These are phyloP conservation scores for Hydropsyche betteni DNA, from an alignment of 2,888 invertebrate species.

Conservation along the genomic window DNA sequence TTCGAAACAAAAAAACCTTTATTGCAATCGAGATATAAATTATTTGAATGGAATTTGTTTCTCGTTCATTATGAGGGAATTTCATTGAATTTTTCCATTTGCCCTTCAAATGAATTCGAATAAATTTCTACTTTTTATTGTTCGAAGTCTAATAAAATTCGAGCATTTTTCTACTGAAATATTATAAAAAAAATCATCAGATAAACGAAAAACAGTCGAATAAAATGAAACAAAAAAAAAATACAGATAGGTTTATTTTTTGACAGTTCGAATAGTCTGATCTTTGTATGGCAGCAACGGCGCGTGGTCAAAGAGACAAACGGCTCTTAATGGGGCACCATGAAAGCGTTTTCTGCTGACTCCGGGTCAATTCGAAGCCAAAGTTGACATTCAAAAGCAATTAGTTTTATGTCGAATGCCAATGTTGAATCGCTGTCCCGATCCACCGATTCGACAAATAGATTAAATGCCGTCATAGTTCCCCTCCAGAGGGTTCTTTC, in stretches of 20 bases:
- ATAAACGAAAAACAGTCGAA: no score
- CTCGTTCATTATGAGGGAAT: no score
- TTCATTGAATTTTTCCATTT: no score
- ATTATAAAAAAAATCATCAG: no score
- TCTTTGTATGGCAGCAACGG: background rate
- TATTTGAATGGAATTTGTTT: no score
- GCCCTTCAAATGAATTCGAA: no score
- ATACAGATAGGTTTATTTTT: background rate
- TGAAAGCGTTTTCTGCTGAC: slow-evolving; percentile 27
- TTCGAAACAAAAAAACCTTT: no score
- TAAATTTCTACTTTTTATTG: no score
- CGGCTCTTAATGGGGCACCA: slow-evolving; percentile 21
- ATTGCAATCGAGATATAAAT: no score
- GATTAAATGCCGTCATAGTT: background rate
- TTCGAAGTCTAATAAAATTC: no score
- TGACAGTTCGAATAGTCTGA: background rate
- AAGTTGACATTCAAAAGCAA: slow-evolving; percentile 35
- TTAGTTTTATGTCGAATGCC: slow-evolving; percentile 32
- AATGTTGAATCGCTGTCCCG: slow-evolving; percentile 7
- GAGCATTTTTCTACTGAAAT: no score
- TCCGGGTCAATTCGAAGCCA: slow-evolving; percentile 21
- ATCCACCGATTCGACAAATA: slow-evolving; percentile 10
- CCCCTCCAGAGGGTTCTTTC: background rate
- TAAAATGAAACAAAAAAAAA: no score
- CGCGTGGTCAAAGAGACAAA: slow-evolving; percentile 10